Conservation (phyloP, 92 coral and sea anemone species). For the Epizoanthus illoricatus region DNA sequence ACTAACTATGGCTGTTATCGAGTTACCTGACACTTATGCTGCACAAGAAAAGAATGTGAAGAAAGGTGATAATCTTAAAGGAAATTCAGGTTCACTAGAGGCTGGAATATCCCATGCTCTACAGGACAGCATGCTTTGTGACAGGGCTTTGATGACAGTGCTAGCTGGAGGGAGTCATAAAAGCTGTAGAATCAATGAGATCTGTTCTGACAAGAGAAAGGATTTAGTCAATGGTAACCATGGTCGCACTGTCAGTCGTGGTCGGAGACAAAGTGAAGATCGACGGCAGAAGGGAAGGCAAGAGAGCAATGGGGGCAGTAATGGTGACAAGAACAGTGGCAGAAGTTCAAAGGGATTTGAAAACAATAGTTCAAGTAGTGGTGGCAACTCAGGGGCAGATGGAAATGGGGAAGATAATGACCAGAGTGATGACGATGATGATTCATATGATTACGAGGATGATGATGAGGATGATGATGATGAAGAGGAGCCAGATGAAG, state of each 20-base stretch:
- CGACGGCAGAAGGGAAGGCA: constrained; percentile 56
- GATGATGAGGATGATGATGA: constrained; percentile 90
- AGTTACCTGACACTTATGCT: too few relatives aligned
- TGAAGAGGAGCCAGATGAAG: constrained; percentile 87
- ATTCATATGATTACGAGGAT: constrained; percentile 78
- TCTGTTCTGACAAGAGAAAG: neutral
- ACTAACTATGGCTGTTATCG: too few relatives aligned
- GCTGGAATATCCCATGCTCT: too few relatives aligned
- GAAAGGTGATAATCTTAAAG: too few relatives aligned
- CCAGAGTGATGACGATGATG: constrained; percentile 87
- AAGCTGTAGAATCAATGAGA: too few relatives aligned
- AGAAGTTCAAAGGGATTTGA: constrained; percentile 63
- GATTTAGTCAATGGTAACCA: neutral
- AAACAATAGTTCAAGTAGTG: constrained; percentile 94
- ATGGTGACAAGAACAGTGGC: constrained; percentile 54
- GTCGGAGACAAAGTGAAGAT: constrained; percentile 70
- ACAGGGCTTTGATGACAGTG: too few relatives aligned
- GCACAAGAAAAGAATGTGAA: too few relatives aligned
- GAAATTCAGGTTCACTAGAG: too few relatives aligned
- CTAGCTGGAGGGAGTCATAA: too few relatives aligned
- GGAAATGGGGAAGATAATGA: constrained; percentile 98
- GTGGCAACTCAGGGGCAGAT: constrained; percentile 95
- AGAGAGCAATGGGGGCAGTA: constrained; percentile 36
- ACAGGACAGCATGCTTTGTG: too few relatives aligned
- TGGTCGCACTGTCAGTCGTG: constrained; percentile 53